These are phyloP conservation scores for Tinea trinotella DNA, from an alignment of 2,888 invertebrate species.

Conservation along the genomic window DNA sequence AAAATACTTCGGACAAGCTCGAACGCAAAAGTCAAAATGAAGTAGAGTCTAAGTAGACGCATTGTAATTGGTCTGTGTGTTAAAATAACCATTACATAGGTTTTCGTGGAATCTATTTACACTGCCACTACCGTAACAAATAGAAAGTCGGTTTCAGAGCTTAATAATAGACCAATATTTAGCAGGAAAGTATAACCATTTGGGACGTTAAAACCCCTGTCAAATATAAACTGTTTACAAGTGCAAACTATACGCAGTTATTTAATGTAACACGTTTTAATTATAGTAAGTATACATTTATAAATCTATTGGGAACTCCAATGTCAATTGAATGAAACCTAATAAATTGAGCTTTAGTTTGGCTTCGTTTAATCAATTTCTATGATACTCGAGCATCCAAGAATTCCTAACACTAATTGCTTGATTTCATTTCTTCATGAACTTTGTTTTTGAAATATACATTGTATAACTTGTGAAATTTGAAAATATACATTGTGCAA, in stretches of 20 bases:
- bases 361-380: not conserved
- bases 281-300: too few relatives aligned
- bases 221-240: not conserved
- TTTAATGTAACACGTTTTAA: too few relatives aligned
- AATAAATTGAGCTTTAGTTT: not conserved
- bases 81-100: constrained; percentile 12
- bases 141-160: not conserved
- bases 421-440: too few relatives aligned
- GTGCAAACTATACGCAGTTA: too few relatives aligned
- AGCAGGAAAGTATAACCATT: not conserved
- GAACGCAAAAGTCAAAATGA: too few relatives aligned
- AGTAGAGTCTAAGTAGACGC: too few relatives aligned
- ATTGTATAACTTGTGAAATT: too few relatives aligned
- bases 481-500: too few relatives aligned
- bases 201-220: not conserved
- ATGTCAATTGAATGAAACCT: not conserved
- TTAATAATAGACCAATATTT: not conserved
- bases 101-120: constrained; percentile 10
- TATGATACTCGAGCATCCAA: not conserved
- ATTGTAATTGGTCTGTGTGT: not conserved
- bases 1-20: too few relatives aligned
- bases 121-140: not conserved
- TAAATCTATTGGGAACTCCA: not conserved
- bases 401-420: too few relatives aligned
- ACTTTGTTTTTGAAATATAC: too few relatives aligned